Percentiles rank a stretch among this genome's conserved stretches.
Conservation (phyloP, 2,797 vertebrate species). For the Sebastes umbrosus region DNA sequence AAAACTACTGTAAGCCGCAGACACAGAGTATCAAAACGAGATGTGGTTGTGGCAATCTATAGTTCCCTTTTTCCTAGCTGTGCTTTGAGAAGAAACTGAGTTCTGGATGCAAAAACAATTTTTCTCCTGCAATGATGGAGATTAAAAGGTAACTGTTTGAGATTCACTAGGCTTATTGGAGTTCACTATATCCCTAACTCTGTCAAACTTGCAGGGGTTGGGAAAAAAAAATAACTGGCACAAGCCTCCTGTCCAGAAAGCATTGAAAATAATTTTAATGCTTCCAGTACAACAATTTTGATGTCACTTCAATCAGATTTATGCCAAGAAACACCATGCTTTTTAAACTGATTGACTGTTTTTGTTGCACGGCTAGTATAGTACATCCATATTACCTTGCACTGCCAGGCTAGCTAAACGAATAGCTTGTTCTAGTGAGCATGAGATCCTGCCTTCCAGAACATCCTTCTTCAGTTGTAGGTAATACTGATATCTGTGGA, state of each 20-base stretch:
- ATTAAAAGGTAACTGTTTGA: not conserved
- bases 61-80: not conserved
- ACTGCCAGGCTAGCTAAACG: conserved; percentile 95
- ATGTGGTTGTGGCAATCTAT: not conserved
- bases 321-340: not conserved
- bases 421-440: conserved; percentile 93
- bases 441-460: conserved; percentile 94
- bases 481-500: conserved; percentile 97
- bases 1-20: not conserved
- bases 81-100: not conserved
- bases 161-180: not conserved
- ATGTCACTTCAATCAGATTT: not conserved
- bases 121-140: not conserved
- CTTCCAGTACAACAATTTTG: not conserved
- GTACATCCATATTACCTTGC: conserved; percentile 87
- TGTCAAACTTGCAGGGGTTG: not conserved
- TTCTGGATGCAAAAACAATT: not conserved
- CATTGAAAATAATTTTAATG: not conserved
- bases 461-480: conserved; percentile 98
- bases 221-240: not conserved
- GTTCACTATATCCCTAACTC: not conserved
- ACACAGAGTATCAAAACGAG: not conserved
- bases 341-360: not conserved
- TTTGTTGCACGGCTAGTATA: not conserved
- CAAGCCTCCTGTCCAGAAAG: not conserved